Evolutionary conservation across 1,140 invertebrate species (phyloP), one percentile per base, ranked within the genome.

Genomic region (Hestina assimilis): DNA sequence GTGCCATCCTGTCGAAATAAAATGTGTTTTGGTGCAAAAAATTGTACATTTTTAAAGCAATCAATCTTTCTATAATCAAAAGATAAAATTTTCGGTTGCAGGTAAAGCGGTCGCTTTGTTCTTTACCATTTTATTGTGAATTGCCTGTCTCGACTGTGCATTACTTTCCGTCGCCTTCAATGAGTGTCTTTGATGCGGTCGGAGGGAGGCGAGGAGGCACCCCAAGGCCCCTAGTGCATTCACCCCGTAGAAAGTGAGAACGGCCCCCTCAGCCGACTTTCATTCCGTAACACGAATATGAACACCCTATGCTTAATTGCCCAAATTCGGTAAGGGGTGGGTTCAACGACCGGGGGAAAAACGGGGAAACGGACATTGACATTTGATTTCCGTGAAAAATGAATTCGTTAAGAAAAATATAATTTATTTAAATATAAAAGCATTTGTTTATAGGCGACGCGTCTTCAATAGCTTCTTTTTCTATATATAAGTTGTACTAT

Each of bases 1-100:
- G 90, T 91, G 58, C 91, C 91, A 80, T 90, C 90, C 90, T 92
- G 63, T 38, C 43, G 66, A 62, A 0, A 60, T 58, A 51, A 20
- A 6, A 40, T 15, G 4, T 28, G 17, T 9, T 24, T 54, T 28
- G 8, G 4, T 28, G 4, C 11, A 33, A 14, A 33, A 33, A 1
- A 17, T 6, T 33, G 15, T 11, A 3, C 11, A 29, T 4, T n/a
- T 1, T 29, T 12, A 4, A 0, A 33, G 29, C n/a, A n/a, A n/a
- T n/a, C n/a, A n/a, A n/a, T n/a, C n/a, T n/a, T n/a, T n/a, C n/a
- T n/a, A n/a, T n/a, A n/a, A n/a, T n/a, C n/a, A n/a, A n/a, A n/a
- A n/a, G n/a, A n/a, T n/a, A n/a, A n/a, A n/a, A n/a, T n/a, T n/a
- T n/a, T n/a, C n/a, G n/a, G n/a, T n/a, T n/a, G n/a, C n/a, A n/a